phyloP scores from a whole-genome alignment of 2,797 vertebrate species.

The Limnodromus scolopaceus region DNA sequence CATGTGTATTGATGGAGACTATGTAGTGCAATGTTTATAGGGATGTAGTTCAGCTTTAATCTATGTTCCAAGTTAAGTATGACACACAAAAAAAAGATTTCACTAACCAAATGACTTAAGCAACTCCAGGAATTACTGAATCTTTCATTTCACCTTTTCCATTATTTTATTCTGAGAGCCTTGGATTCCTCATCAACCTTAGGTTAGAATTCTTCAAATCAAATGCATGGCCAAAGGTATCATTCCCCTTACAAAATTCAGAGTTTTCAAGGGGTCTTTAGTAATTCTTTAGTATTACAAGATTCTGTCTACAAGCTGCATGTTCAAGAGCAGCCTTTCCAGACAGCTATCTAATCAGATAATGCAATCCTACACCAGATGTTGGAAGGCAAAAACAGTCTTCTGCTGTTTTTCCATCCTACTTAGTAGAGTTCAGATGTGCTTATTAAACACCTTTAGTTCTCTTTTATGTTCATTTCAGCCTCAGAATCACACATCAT shows the following conservation, averaged over 20 bases:
- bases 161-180: background rate
- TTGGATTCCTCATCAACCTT: background rate
- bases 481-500: background rate
- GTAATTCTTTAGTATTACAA: background rate
- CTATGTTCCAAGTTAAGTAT: constrained; percentile 19
- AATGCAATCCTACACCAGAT: background rate
- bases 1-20: constrained; percentile 12
- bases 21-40: background rate
- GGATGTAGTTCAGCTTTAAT: constrained; percentile 2
- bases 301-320: background rate
- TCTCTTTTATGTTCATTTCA: background rate
- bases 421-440: background rate
- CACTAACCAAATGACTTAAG: background rate
- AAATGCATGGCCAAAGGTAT: background rate
- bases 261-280: background rate
- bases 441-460: background rate
- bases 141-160: background rate
- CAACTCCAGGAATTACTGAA: background rate
- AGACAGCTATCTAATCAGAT: background rate
- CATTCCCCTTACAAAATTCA: background rate
- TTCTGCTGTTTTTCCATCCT: background rate
- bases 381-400: background rate
- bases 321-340: background rate
- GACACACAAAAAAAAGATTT: background rate
- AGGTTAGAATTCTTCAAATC: background rate